A percentile compares a stretch with the other conserved stretches of the same genome.
Evolutionary conservation across 2,888 invertebrate genomes (phyloP).

Genomic region (Megamerina dolium): DNA sequence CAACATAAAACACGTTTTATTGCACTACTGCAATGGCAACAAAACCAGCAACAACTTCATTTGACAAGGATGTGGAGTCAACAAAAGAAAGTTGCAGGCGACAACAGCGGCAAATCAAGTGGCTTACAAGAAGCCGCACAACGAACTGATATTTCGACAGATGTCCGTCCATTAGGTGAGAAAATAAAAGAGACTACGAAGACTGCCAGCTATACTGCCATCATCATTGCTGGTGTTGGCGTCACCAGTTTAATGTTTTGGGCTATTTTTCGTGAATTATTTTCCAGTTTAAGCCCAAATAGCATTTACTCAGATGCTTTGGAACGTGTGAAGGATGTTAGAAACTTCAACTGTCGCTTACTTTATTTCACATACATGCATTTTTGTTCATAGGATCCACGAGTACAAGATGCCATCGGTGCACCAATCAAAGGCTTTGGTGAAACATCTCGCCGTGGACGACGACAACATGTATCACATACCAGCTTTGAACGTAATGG

Average conservation of each 20-base stretch:
- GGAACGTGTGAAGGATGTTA: conserved; percentile 63
- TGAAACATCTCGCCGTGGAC: conserved; percentile 75
- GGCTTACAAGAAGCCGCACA: too few species aligned
- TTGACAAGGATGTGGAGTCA: too few species aligned
- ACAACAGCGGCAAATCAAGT: too few species aligned
- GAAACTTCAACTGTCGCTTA: too few species aligned
- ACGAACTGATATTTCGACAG: too few species aligned
- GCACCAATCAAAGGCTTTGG: conserved; percentile 84
- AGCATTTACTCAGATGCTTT: conserved; percentile 76
- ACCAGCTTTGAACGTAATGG: conserved; percentile 69
- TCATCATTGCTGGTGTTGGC: conserved; percentile 74
- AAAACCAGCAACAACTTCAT: too few species aligned
- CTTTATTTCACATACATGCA: background rate
- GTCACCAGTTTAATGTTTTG: conserved; percentile 79
- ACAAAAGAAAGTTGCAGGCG: too few species aligned
- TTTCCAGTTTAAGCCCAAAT: conserved; percentile 82
- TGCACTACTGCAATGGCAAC: too few species aligned
- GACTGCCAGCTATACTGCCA: conserved; percentile 76
- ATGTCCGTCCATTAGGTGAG: conserved; percentile 64
- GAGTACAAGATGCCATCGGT: conserved; percentile 79
- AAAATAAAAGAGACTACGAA: conserved; percentile 87
- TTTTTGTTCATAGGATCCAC: conserved; percentile 54
- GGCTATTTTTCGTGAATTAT: conserved; percentile 77
- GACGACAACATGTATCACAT: conserved; percentile 80
- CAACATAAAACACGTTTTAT: too few species aligned